phyloP scores from a whole-genome alignment of 1,140 invertebrate species.

The Sarcophaga peregrina region DNA sequence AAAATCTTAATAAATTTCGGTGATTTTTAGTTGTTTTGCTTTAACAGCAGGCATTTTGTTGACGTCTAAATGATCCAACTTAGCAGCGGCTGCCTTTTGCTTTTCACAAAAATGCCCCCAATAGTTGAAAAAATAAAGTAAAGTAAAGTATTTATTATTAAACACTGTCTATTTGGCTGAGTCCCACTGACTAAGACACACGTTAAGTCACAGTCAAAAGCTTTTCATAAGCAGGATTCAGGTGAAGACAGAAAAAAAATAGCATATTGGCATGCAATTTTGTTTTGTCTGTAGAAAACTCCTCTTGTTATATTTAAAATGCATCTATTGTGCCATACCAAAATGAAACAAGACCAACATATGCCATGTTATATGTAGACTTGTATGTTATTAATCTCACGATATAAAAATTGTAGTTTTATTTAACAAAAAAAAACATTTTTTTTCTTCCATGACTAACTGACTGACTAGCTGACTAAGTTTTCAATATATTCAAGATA shows the following conservation, averaged over 20 bases:
- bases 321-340: not conserved
- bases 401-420: conserved; percentile 11
- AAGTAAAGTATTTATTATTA: not conserved
- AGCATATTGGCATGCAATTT: not conserved
- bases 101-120: no score
- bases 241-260: not conserved
- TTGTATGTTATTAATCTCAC: conserved; percentile 25
- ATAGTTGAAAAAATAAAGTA: no score
- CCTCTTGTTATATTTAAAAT: not conserved
- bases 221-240: no score
- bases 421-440: not conserved
- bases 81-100: not conserved
- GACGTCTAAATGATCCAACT: conserved; percentile 2
- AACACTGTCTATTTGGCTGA: not conserved
- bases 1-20: no score
- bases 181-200: not conserved
- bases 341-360: not conserved
- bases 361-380: not conserved
- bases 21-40: not conserved
- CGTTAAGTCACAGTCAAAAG: no score
- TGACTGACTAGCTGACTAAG: not conserved
- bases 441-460: not conserved
- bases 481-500: conserved; percentile 22
- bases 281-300: not conserved
- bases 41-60: conserved; percentile 13